A percentile compares a stretch with the other conserved stretches of the same genome.
Evolutionary conservation across 2,113 vertebrate genomes (phyloP).

Genomic region (Ardeotis arabs): DNA sequence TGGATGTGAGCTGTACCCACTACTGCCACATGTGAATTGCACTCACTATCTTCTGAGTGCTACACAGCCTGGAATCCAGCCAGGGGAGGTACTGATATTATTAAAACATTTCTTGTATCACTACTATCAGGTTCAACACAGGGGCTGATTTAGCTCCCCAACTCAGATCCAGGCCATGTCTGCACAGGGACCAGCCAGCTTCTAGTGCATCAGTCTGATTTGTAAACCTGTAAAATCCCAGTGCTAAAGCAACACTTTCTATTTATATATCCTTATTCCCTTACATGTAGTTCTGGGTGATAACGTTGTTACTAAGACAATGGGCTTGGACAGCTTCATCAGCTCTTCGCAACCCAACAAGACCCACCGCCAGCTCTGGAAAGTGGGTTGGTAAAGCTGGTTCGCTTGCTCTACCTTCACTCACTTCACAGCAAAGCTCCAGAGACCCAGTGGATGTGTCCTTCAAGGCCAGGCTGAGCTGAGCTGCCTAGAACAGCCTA

Average conservation of each 20-base stretch:
- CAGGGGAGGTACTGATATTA: background rate
- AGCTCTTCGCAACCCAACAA: background rate
- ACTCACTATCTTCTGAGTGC: background rate
- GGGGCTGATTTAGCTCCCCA: background rate
- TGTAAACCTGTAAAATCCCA: background rate
- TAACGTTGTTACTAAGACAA: background rate
- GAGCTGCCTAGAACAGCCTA: background rate
- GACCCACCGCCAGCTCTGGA: background rate
- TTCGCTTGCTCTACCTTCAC: background rate
- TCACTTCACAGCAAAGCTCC: background rate
- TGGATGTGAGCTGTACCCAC: background rate
- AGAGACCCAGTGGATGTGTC: background rate
- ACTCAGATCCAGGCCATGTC: background rate
- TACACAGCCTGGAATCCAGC: background rate
- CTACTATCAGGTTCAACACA: background rate
- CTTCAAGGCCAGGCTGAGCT: background rate
- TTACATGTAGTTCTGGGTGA: background rate
- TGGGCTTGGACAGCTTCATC: background rate
- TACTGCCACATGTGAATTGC: background rate
- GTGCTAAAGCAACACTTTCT: background rate
- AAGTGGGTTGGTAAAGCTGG: background rate
- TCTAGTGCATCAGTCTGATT: slow-evolving; percentile 27
- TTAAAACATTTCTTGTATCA: background rate
- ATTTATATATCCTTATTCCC: background rate
- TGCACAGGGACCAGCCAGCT: slow-evolving; percentile 47